These are phyloP conservation scores for Notodonta dromedarius DNA, from an alignment of 2,888 invertebrate genomes.

Conservation along the genomic window DNA sequence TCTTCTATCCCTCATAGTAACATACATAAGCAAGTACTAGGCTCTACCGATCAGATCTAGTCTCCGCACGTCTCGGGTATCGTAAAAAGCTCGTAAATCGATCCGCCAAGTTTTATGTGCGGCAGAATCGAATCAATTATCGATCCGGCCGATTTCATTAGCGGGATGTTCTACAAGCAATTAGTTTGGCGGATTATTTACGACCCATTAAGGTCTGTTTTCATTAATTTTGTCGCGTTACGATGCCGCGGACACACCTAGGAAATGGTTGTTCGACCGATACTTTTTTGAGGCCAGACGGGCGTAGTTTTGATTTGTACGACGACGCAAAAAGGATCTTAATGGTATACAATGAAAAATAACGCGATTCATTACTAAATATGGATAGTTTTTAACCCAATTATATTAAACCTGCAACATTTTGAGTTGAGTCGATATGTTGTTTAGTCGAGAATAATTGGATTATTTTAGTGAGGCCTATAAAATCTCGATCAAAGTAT, in stretches of 20 bases:
- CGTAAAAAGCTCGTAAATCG: constrained; percentile 8
- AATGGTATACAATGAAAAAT: no score
- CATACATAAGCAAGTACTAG: not conserved
- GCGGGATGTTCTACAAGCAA: constrained; percentile 3
- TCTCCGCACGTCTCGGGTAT: not conserved
- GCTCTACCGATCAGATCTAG: not conserved
- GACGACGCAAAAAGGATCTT: no score
- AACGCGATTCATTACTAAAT: no score
- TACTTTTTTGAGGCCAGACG: no score
- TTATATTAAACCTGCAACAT: no score
- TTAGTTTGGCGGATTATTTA: constrained; percentile 6
- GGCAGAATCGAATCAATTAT: constrained; percentile 6
- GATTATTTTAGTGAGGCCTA: no score
- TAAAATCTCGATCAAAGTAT: no score
- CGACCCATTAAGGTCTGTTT: not conserved
- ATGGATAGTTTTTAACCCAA: no score
- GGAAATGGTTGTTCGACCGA: not conserved
- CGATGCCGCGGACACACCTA: not conserved
- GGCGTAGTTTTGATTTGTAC: no score
- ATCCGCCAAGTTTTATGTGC: not conserved
- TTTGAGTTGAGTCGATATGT: no score
- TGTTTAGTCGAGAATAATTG: no score
- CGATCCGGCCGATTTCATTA: constrained; percentile 1
- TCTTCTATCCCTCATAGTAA: not conserved
- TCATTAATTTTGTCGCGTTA: not conserved